Base-by-base conservation (phyloP, 2,113 vertebrate species). In the Centropus unirufus region DNA sequence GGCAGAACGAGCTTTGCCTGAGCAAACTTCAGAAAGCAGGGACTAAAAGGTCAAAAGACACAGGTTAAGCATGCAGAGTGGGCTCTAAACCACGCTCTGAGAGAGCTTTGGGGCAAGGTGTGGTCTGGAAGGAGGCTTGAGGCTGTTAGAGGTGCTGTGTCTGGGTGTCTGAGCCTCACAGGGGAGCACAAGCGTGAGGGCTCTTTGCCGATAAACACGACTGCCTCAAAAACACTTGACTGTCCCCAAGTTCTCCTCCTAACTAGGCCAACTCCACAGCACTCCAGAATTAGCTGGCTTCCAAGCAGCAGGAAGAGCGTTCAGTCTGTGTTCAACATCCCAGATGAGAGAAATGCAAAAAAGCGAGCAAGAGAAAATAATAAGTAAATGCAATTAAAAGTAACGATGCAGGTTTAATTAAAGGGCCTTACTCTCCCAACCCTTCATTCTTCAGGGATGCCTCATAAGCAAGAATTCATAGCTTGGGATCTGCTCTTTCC, bases 291-390 rank as follows among this genome's bases (percentile, higher is more conserved):
- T 18, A 90, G 72, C 30, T 14, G 39, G 6, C 67, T 89, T 87
- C 80, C 83, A 90, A 90, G 69, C 42, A 80, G 62, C 42, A 84
- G 91, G 64, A 59, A 91, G 62, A 63, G 77, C 61, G 91, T 86
- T 72, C 75, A 55, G 76, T 69, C 83, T 82, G 69, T 3, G 1
- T 39, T 84, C 81, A 82, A 62, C 81, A 82, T 49, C 46, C 42
- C 40, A 85, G 93, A 97, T 94, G 95, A 97, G 81, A 97, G 91
- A 95, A 97, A 97, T 97, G 94, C 93, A 96, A 96, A 97, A 96
- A 93, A 5, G 10, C 9, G 20, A 93, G 82, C 69, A 54, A 84
- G 91, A 89, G 83, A 95, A 95, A 97, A 95, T 88, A 96, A 87
- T 76, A 95, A 94, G 95, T 92, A 92, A 95, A 91, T 52, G 87